Evolutionary conservation across 2,888 invertebrate genomes (phyloP), one percentile per base, ranked within the genome.

Genomic region (Torymus tubicola): DNA sequence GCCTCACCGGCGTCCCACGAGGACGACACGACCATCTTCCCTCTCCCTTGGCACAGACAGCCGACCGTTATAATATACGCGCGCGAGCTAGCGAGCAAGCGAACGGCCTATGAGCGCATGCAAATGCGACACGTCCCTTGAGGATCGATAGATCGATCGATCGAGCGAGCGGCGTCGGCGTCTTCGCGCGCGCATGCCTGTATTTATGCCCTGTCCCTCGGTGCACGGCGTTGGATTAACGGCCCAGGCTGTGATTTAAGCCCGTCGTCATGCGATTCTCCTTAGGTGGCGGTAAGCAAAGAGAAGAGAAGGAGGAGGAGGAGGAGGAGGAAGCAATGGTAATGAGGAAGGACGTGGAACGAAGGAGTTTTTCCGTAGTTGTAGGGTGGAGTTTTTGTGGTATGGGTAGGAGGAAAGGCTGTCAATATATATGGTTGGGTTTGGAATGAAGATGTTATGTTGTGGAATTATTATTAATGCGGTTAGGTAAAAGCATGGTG

Each of bases 141-240:
- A 69, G 78, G 42, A 42, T 21, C 65, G 63, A 76, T 71, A 69
- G 69, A 70, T 42, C 31, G 55, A 77, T 81, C 73, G 81, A 81
- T 73, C 69, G 73, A 61, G 55, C 64, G 13, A 8, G 31, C 24
- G 24, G 24, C 24, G 24, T 2, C 31, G 31, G 31, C 31, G 31
- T 31, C 31, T 31, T 31, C 31, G 31, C 31, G 31, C 31, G 31
- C 31, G 31, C 31, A 31, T 31, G 31, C 31, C 31, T 31, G 58
- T 77, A 80, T 80, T 80, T 76, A 80, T 80, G 80, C 71, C 67
- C 76, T 71, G 67, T 71, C 72, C 68, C 67, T 12, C 21, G 72
- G 12, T 73, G 61, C 50, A 21, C 58, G 63, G 58, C 64, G 61
- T 76, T 60, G 80, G 70, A 80, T 80, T 80, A 80, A 80, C 77